Evolutionary conservation across 2,113 vertebrate species (phyloP).

Genomic region (Pollachius pollachius): DNA sequence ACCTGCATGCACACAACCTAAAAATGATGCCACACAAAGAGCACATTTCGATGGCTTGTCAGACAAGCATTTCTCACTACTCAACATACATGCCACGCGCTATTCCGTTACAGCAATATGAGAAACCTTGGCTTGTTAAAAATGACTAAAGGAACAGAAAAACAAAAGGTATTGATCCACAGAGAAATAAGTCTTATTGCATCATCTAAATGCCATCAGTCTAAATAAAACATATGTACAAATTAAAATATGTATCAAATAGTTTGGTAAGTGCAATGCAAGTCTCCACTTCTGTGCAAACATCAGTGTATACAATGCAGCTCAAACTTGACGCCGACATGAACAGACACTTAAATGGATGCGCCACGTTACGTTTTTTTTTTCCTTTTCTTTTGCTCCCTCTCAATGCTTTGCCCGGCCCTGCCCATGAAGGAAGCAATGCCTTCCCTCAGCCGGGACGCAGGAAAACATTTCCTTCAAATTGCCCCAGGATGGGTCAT

Average conservation of each 20-base stretch:
- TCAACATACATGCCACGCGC: constrained; percentile 38
- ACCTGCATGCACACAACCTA: constrained; percentile 28
- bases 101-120: constrained; percentile 53
- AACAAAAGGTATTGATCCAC: constrained; percentile 37
- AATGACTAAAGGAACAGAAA: constrained; percentile 32
- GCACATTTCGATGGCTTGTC: constrained; percentile 23
- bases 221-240: constrained; percentile 57
- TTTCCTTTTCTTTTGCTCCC: too few relatives aligned
- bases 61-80: constrained; percentile 22
- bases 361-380: not conserved
- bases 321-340: constrained; percentile 31
- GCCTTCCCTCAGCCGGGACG: too few relatives aligned
- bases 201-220: constrained; percentile 68
- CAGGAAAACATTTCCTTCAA: too few relatives aligned
- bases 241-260: constrained; percentile 62
- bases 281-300: constrained; percentile 53
- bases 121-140: constrained; percentile 64
- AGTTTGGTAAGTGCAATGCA: constrained; percentile 69
- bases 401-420: too few relatives aligned
- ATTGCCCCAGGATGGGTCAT: too few relatives aligned
- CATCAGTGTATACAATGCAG: constrained; percentile 42
- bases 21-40: constrained; percentile 15
- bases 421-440: too few relatives aligned
- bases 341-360: constrained; percentile 33
- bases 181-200: constrained; percentile 67